phyloP scores from a whole-genome alignment of 37 sponge, comb jelly and placozoan genomes.

The Aplysina aerophoba region DNA sequence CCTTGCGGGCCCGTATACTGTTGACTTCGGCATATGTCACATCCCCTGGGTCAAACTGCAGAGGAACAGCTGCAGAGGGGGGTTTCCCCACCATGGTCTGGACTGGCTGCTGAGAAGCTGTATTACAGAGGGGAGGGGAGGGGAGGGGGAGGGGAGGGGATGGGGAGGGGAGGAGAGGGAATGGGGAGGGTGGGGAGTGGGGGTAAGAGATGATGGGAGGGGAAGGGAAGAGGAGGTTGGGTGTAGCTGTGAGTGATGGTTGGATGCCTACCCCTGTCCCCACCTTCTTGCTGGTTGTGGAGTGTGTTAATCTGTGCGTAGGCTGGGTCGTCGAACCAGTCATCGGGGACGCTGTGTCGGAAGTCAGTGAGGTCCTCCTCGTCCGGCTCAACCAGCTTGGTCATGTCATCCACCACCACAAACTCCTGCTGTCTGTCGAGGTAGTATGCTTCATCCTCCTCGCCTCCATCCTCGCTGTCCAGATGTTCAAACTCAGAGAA shows the following conservation, averaged over 20 bases:
- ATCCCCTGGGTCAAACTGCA: conserved; percentile 38
- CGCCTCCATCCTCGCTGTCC: neutral
- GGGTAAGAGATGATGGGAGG: no score
- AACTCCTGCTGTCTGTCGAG: neutral
- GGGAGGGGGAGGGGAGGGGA: no score
- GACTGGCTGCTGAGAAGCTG: neutral
- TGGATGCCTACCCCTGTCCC: neutral
- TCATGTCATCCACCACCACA: conserved; percentile 6
- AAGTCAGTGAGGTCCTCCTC: neutral
- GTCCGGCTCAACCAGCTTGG: neutral
- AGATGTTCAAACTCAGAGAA: conserved; percentile 17
- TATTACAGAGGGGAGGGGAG: neutral
- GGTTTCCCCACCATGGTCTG: neutral
- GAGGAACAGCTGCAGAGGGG: neutral
- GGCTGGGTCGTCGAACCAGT: conserved; percentile 14
- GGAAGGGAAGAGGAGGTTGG: neutral
- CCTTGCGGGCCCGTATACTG: conserved; percentile 43
- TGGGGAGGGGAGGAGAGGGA: neutral
- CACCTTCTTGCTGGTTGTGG: neutral
- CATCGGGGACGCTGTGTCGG: neutral
- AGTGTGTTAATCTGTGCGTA: neutral
- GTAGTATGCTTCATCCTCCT: no score
- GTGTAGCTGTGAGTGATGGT: neutral
- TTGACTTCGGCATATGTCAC: conserved; percentile 50
- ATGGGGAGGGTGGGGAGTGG: neutral